phyloP scores from a whole-genome alignment of 2,888 invertebrate species.

The Calliscelio sp. region DNA sequence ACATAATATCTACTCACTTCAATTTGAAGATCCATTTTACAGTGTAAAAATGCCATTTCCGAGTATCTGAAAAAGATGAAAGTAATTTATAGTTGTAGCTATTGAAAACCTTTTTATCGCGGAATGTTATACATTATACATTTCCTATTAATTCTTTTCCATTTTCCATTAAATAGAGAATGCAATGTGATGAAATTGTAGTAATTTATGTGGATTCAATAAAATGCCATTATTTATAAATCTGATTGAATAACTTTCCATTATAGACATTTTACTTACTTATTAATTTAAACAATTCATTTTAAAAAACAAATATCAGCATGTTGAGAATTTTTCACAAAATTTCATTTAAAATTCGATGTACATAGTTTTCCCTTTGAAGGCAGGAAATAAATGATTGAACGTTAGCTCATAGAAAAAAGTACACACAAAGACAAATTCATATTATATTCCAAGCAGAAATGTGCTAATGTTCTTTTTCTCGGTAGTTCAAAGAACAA shows the following conservation, averaged over 20 bases:
- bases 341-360: neutral
- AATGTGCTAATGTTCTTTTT: slow-evolving; percentile 16
- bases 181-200: too few relatives aligned
- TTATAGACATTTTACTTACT: too few relatives aligned
- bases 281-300: too few relatives aligned
- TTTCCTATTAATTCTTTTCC: too few relatives aligned
- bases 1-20: slow-evolving; percentile 28
- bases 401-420: neutral
- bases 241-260: too few relatives aligned
- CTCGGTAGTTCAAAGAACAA: slow-evolving; percentile 13
- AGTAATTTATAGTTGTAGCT: neutral
- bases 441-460: neutral
- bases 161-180: too few relatives aligned
- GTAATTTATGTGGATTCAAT: too few relatives aligned
- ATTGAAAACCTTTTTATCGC: too few relatives aligned
- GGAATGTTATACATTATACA: neutral
- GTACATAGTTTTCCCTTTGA: neutral
- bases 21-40: slow-evolving; percentile 36
- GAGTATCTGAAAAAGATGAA: slow-evolving; percentile 27
- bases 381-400: neutral
- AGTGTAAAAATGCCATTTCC: slow-evolving; percentile 25
- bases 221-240: too few relatives aligned
- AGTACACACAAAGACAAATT: neutral
- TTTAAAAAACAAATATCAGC: neutral
- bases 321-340: neutral